Evolutionary conservation across 1,140 invertebrate genomes (phyloP), one percentile per base, ranked within the genome.

Genomic region (Ceratina australensis): DNA sequence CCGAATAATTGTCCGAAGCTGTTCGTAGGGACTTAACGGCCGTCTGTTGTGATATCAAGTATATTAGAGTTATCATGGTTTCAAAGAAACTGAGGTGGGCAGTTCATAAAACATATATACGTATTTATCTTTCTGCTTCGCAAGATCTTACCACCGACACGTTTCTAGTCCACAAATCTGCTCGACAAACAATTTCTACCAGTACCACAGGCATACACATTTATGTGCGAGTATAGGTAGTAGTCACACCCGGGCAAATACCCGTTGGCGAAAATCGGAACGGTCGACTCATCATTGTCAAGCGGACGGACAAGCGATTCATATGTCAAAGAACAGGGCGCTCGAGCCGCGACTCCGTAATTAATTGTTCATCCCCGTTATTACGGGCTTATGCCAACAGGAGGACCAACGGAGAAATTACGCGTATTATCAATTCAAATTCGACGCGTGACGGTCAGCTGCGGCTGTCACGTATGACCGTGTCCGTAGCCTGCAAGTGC

Each of bases 381-480:
- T 77, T 69, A 60, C 66, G 57, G 57, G 22, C 47, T 71, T 71
- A 57, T 60, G 59, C 22, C 64, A 56, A 77, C 47, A 26, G 47
- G n/a, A 26, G 47, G n/a, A 49, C 50, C 12, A 18, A 12, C 57
- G 22, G 26, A 78, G 77, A 66, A 80, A 83, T 80, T 80, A 78
- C 81, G 74, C 78, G 72, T 72, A 79, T 74, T 77, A 83, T 82
- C 68, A 83, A 80, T 84, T 83, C 68, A 73, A 80, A 76, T 80
- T 83, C 71, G 81, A 61, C 68, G 81, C 63, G 56, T 68, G 82
- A 76, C 47, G 52, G 69, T 78, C 69, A 68, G 68, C 66, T 79
- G 71, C 50, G 66, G 68, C 66, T 76, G 61, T 73, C 84, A 76
- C 76, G 56, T 80, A 76, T 78, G 81, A 87, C 75, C 81, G 77